phyloP scores from a whole-genome alignment of 2,888 invertebrate species.

The Phoronis australis region DNA sequence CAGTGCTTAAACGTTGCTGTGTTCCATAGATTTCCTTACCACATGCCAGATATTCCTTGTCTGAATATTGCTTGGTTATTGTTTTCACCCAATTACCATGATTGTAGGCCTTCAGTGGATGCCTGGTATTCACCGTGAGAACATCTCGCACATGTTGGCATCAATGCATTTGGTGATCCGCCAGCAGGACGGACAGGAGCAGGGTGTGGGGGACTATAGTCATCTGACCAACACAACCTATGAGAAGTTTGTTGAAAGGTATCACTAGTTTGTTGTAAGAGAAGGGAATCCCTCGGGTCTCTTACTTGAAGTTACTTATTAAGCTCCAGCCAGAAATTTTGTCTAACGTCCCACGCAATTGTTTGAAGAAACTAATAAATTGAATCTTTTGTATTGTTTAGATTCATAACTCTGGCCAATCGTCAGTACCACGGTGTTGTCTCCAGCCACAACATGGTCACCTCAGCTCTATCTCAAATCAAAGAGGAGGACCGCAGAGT shows the following conservation, averaged over 20 bases:
- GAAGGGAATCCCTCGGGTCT: too few relatives aligned
- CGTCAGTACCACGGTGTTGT: slow-evolving; percentile 29
- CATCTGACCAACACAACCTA: slow-evolving; percentile 50
- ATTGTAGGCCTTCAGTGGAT: slow-evolving; percentile 38
- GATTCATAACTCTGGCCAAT: slow-evolving; percentile 44
- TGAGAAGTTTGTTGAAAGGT: slow-evolving; percentile 52
- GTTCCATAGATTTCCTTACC: too few relatives aligned
- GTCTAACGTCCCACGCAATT: too few relatives aligned
- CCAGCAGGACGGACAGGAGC: slow-evolving; percentile 45
- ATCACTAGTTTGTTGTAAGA: too few relatives aligned
- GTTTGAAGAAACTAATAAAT: too few relatives aligned
- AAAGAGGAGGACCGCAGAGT: slow-evolving; percentile 44
- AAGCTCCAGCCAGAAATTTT: too few relatives aligned
- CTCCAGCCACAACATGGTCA: slow-evolving; percentile 32
- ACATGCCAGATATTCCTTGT: too few relatives aligned
- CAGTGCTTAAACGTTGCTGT: too few relatives aligned
- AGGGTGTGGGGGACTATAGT: slow-evolving; percentile 37
- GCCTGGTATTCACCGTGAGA: slow-evolving; percentile 41
- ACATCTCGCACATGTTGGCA: slow-evolving; percentile 51
- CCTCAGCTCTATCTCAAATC: slow-evolving; percentile 42
- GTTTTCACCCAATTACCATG: too few relatives aligned
- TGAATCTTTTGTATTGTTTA: slow-evolving; percentile 11
- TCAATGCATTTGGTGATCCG: slow-evolving; percentile 50
- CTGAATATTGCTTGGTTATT: too few relatives aligned
- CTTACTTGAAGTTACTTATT: too few relatives aligned